These are phyloP conservation scores for Drosophila picticornis DNA, from an alignment of 2,888 invertebrate species.

Conservation along the genomic window DNA sequence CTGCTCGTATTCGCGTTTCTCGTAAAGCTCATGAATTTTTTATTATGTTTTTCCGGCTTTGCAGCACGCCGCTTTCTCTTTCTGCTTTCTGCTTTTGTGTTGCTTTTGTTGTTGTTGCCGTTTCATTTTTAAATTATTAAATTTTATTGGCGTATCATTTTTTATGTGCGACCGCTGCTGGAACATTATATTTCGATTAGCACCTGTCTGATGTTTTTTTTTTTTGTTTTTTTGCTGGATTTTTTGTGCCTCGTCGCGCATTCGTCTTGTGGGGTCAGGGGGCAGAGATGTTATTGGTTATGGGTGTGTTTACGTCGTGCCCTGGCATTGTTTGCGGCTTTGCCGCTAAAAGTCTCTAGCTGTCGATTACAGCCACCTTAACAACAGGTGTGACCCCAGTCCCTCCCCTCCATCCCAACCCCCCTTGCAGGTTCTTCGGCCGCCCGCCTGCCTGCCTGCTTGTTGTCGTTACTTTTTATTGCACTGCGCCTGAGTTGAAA, in stretches of 20 bases:
- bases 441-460: not conserved
- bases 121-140: constrained; percentile 81
- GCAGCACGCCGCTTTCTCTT: constrained; percentile 18
- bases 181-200: constrained; percentile 83
- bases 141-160: constrained; percentile 81
- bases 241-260: constrained; percentile 28
- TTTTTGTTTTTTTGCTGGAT: not conserved
- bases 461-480: constrained; percentile 54
- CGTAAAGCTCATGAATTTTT: constrained; percentile 78
- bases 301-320: constrained; percentile 37
- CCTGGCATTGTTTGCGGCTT: constrained; percentile 50
- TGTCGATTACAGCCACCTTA: constrained; percentile 53
- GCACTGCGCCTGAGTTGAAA: constrained; percentile 54
- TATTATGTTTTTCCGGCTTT: constrained; percentile 74
- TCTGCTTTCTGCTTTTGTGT: constrained; percentile 3
- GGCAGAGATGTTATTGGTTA: not conserved
- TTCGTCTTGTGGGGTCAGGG: constrained; percentile 22
- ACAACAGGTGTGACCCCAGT: constrained; percentile 67
- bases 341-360: constrained; percentile 40
- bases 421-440: not conserved
- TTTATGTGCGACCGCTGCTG: constrained; percentile 74
- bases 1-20: constrained; percentile 43
- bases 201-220: constrained; percentile 72
- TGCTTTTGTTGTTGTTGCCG: constrained; percentile 39
- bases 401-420: not conserved